Evolutionary conservation across 2,888 invertebrate genomes (phyloP), one percentile per base, ranked within the genome.

Genomic region (Zootermopsis nevadensis): DNA sequence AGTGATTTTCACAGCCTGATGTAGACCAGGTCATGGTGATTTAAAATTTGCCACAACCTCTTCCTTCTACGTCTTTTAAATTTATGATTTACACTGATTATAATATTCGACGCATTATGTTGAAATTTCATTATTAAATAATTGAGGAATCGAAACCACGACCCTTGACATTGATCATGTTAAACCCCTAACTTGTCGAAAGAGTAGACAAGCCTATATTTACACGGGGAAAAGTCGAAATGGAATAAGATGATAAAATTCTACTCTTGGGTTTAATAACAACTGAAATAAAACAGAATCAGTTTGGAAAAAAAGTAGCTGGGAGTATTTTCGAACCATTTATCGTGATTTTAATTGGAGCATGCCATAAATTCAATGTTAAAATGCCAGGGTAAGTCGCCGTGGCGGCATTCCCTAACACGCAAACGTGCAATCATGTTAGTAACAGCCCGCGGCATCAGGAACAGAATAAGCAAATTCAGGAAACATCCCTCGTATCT

Each of bases 301-400:
- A 60, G 38, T 60, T 60, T 55, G 24, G 38, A 66, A 66, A 77
- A 77, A 66, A 53, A 48, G 38, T 76, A n/a, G 27, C 76, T 24
- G 42, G 48, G 42, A 27, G 76, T 76, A 76, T 76, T 76, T 66
- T 79, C 7, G 66, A 79, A 66, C 66, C 66, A 79, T 79, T 79
- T 38, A 79, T 79, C 66, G 60, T 79, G 38, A 66, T 79, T 35
- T 66, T 79, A 79, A 79, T 79, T 79, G 79, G 79, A 79, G 79
- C 79, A 79, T 79, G 79, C 66, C 66, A 79, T 79, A 79, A 66
- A 79, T 79, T 79, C 79, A 66, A 66, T 79, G 79, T 35, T 79
- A 66, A 48, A 79, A 79, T 33, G 79, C 66, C 79, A 79, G 79
- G 35, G 27, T 77, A 55, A 24, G 19, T 12, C 24, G 22, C 12